Conservation (phyloP, 2,888 invertebrate genomes). For the Sturmia bella region DNA sequence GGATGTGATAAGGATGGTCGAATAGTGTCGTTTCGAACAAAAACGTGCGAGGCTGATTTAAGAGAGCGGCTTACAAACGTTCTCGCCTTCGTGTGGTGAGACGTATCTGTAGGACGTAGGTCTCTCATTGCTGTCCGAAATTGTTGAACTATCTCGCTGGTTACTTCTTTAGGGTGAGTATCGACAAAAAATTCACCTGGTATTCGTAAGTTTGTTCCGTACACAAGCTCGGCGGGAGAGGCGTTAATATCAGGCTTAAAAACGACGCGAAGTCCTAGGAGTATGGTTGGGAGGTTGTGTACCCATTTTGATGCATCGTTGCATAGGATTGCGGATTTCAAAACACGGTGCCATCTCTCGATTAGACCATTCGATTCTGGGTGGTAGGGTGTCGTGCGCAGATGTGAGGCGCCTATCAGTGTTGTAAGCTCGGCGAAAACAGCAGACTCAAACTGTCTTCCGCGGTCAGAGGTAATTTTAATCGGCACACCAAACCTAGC, state of each 20-base stretch:
- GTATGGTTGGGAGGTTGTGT: not conserved
- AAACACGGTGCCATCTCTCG: slow-evolving; percentile 24
- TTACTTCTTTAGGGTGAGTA: too few species aligned
- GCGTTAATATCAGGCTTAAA: slow-evolving; percentile 26
- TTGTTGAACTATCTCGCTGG: slow-evolving; percentile 9
- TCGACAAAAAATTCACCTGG: slow-evolving; percentile 32
- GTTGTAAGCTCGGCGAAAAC: slow-evolving; percentile 24
- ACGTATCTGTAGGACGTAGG: slow-evolving; percentile 14
- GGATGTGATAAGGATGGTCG: slow-evolving; percentile 44
- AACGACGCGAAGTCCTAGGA: slow-evolving; percentile 6
- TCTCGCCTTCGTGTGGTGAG: slow-evolving; percentile 4
- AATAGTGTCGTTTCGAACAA: slow-evolving; percentile 51
- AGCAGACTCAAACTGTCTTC: slow-evolving; percentile 36
- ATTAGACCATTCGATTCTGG: slow-evolving; percentile 31
- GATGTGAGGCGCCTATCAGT: slow-evolving; percentile 28
- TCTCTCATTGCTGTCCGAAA: slow-evolving; percentile 15
- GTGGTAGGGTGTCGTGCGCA: slow-evolving; percentile 21
- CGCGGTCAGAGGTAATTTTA: slow-evolving; percentile 10
- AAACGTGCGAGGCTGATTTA: slow-evolving; percentile 38
- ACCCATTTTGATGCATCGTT: slow-evolving; percentile 25
- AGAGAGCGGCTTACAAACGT: slow-evolving; percentile 19
- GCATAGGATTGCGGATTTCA: slow-evolving; percentile 34
- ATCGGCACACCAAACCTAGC: slow-evolving; percentile 43
- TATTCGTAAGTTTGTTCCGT: slow-evolving; percentile 28
- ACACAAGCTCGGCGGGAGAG: slow-evolving; percentile 28